phyloP scores from a whole-genome alignment of 2,797 vertebrate species.

The Argentina silus region DNA sequence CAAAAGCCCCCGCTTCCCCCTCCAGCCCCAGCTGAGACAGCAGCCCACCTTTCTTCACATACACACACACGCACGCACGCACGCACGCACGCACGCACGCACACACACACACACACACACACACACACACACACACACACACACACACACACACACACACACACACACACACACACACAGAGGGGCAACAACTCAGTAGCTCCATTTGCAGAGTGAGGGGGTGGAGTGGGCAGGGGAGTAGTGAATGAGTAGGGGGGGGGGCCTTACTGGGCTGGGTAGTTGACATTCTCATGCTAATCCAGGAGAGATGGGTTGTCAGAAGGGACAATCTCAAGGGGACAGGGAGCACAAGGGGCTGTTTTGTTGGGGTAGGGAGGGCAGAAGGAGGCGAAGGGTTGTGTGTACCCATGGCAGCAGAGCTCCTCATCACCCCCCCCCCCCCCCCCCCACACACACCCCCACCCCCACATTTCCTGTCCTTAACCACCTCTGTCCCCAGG shows the following conservation, averaged over 20 bases:
- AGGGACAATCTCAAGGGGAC: neutral
- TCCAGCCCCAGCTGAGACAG: neutral
- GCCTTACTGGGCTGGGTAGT: neutral
- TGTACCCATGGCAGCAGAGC: neutral
- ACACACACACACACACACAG: conserved; percentile 9
- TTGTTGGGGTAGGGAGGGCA: neutral
- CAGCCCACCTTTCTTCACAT: neutral
- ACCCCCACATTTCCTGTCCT: neutral
- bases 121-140: neutral
- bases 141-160: neutral
- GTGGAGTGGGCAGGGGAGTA: conserved; percentile 9
- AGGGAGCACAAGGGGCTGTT: neutral
- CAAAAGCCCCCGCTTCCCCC: conserved; percentile 24
- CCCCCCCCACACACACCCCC: conserved; percentile 21
- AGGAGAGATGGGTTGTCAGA: conserved; percentile 1
- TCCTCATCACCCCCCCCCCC: neutral
- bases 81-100: neutral
- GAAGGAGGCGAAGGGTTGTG: neutral
- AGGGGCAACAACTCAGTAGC: neutral
- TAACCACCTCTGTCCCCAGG: conserved; percentile 41
- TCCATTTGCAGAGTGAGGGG: neutral
- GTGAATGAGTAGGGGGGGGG: neutral
- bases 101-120: neutral
- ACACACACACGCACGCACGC: neutral
- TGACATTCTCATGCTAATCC: conserved; percentile 40